phyloP scores from a whole-genome alignment of 1,140 invertebrate genomes.

The Archegozetes longisetosus region DNA sequence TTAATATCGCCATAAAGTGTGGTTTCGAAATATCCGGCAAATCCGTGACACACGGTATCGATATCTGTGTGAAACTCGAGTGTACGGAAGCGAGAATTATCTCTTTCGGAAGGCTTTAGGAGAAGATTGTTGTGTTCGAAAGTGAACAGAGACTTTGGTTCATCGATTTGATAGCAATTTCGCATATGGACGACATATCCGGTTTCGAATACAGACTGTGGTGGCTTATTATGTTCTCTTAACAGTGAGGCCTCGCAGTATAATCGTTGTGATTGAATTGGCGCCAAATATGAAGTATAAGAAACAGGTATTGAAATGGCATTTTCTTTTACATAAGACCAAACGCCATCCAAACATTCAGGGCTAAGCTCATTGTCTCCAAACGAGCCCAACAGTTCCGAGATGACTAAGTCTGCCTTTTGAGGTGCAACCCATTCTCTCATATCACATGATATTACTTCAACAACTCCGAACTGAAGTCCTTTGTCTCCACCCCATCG shows the following conservation, averaged over 20 bases:
- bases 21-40: constrained; percentile 88
- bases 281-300: constrained; percentile 80
- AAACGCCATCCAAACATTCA: constrained; percentile 91
- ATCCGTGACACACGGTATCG: constrained; percentile 71
- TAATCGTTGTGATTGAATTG: constrained; percentile 60
- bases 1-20: constrained; percentile 63
- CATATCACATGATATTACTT: constrained; percentile 77
- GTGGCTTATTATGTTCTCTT: constrained; percentile 31
- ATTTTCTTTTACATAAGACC: constrained; percentile 62
- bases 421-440: constrained; percentile 49
- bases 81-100: constrained; percentile 51
- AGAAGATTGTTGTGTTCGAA: constrained; percentile 46
- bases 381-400: constrained; percentile 92
- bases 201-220: constrained; percentile 51
- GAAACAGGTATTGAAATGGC: constrained; percentile 50
- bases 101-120: constrained; percentile 20
- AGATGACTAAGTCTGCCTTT: constrained; percentile 86
- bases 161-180: constrained; percentile 67
- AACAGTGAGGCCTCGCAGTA: constrained; percentile 47
- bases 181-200: constrained; percentile 84
- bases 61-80: constrained; percentile 50
- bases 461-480: background rate
- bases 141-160: constrained; percentile 60
- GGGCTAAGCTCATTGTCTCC: constrained; percentile 98
- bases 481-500: constrained; percentile 2